Evolutionary conservation across 30 jellyfish, hydroid and myxozoan genomes (phyloP).

Genomic region (Hydractinia echinata): DNA sequence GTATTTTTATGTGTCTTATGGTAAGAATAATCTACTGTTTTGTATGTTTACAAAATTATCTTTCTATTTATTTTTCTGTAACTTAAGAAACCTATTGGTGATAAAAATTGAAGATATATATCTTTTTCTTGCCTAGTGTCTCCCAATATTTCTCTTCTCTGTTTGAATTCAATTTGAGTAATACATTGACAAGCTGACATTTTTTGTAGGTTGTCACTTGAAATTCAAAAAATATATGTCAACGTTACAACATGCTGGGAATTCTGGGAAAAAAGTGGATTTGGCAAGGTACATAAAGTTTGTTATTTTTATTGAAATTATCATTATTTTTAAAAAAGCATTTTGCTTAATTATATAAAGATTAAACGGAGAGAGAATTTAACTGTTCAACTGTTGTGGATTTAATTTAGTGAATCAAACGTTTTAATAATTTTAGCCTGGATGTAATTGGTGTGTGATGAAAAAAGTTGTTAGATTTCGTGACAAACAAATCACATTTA

Average conservation of each 20-base stretch:
- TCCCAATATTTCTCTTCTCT: not conserved
- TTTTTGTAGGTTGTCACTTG: not conserved
- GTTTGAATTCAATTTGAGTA: not conserved
- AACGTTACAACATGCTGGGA: slow-evolving; percentile 7
- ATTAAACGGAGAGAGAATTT: no score
- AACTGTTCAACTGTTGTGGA: no score
- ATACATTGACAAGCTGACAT: not conserved
- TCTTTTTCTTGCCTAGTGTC: not conserved
- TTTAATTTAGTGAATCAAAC: no score
- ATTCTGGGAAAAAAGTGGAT: slow-evolving; percentile 19
- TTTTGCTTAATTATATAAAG: no score
- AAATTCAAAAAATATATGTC: not conserved
- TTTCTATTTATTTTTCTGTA: no score
- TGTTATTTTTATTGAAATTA: not conserved
- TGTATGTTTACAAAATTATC: not conserved
- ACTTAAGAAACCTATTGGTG: no score
- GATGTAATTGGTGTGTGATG: no score
- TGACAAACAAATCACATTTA: no score
- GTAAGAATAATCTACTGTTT: not conserved
- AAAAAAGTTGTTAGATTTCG: no score
- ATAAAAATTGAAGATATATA: no score
- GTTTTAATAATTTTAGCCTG: no score
- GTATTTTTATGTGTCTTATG: not conserved
- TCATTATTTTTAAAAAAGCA: no score
- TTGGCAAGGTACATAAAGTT: not conserved